Conservation (phyloP, 2,113 vertebrate genomes). For the Prionailurus viverrinus region DNA sequence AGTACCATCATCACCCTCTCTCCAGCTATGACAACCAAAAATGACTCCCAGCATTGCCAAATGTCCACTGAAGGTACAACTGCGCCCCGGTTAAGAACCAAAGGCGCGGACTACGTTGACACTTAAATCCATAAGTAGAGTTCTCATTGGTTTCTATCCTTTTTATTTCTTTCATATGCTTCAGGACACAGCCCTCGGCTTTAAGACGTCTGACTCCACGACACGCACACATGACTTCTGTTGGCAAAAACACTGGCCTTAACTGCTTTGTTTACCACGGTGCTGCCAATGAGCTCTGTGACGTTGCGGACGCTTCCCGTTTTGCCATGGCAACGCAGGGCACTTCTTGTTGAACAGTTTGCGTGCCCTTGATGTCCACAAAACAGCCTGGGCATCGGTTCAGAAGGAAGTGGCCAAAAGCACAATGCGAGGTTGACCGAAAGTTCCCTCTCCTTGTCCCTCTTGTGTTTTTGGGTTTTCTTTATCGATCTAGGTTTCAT, state of each 20-base stretch:
- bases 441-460: constrained; percentile 94
- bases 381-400: constrained; percentile 94
- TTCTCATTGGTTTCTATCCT: background rate
- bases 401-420: constrained; percentile 94
- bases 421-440: constrained; percentile 94
- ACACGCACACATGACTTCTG: constrained; percentile 86
- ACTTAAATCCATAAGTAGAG: background rate
- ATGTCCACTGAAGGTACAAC: too few relatives aligned
- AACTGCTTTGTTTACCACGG: constrained; percentile 94
- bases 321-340: constrained; percentile 95
- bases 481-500: background rate
- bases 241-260: constrained; percentile 93
- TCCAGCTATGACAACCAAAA: background rate
- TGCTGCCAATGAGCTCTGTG: constrained; percentile 93
- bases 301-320: constrained; percentile 92
- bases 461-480: constrained; percentile 87
- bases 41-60: background rate
- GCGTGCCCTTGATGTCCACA: constrained; percentile 94
- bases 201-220: background rate
- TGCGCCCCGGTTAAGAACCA: rapidly evolving
- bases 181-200: background rate
- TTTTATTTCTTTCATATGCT: constrained; percentile 62
- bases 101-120: rapidly evolving
- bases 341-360: constrained; percentile 93
- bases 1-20: background rate